Evolutionary conservation across 30 jellyfish, hydroid and myxozoan species (phyloP), one percentile per base, ranked within the genome.

Genomic region (Chrysaora quinquecirrha): DNA sequence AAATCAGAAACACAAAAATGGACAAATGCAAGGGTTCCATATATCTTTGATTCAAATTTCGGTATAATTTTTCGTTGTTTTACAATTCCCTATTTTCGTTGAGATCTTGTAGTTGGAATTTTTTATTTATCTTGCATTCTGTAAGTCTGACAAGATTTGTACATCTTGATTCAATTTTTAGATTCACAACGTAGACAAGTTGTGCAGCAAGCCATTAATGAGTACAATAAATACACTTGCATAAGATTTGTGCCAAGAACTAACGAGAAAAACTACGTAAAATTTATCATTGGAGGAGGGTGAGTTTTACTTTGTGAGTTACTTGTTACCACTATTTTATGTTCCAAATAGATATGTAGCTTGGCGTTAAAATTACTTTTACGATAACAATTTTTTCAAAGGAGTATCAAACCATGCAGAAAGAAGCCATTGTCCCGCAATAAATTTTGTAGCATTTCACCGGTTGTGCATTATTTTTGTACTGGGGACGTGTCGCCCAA

Each of bases 221-320:
- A 43, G 58, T 43, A 43, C 58, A 43, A 16, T 6, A 43, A 43
- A 16, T 43, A 43, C 58, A 43, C 58, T 43, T 43, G 58, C 58
- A 43, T 43, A 9, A 43, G 58, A 43, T 43, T 43, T 43, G 58
- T 43, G 16, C 58, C 58, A 43, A 58, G 72, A 58, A 58, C 72
- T 4, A 58, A 58, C 32, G 22, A 58, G 72, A 58, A 58, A 25
- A 25, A 58, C 20, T 58, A 58, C 20, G 72, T 27, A 10, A 58
- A 19, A 19, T 58, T 58, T 20, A 25, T 58, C 6, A 58, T 19
- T 6, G 72, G 34, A 6, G 72, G 72, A 58, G 72, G 72, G 72
- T 58, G 20, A 58, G 72, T 58, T 6, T 4, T 6, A 25, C 20
- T 4, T 22, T 27, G 20, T 58, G 12, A 4, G 10, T 58, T 16